Evolutionary conservation across 1,140 invertebrate species (phyloP), one percentile per base, ranked within the genome.

Genomic region (Ephestia elutella): DNA sequence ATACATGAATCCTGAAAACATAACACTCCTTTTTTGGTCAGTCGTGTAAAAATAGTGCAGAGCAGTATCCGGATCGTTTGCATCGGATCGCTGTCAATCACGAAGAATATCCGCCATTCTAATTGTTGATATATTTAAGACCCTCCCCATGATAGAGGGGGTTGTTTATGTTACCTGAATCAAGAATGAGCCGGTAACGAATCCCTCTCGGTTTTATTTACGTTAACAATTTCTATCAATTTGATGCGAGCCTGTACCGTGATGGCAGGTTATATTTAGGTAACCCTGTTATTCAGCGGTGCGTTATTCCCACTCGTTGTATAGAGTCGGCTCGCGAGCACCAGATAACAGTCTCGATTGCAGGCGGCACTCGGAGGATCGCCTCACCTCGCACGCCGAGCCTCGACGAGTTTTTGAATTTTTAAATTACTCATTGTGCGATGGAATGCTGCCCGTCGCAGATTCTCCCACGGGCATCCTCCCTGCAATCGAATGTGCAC

Each of bases 361-460:
- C 79, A 73, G 69, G 76, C 77, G 54, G 70, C 70, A 76, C 77
- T 82, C 68, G 75, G 71, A 78, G 78, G 70, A 81, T 82, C 76
- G 78, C 75, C 71, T 79, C 75, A 75, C 73, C 73, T 78, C 76
- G 71, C 66, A 79, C 71, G 71, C 71, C 65, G 66, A 73, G 73
- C 63, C 80, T 76, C 82, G 78, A 86, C 85, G 87, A 85, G 86
- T 89, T 87, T 89, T 89, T 89, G 88, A 89, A 89, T 89, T 89
- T 89, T 89, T 89, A 89, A 89, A 89, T 88, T 89, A 87, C 86
- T 89, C 88, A 89, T 89, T 89, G 88, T 89, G 67, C 83, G 74
- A 87, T 86, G 87, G 85, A 84, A 89, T 85, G 77, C 71, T 76
- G 65, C 73, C 71, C 75, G 77, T 75, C 74, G 70, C 65, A 71